Conservation (phyloP, 2,113 vertebrate genomes). For the Aegypius monachus region DNA sequence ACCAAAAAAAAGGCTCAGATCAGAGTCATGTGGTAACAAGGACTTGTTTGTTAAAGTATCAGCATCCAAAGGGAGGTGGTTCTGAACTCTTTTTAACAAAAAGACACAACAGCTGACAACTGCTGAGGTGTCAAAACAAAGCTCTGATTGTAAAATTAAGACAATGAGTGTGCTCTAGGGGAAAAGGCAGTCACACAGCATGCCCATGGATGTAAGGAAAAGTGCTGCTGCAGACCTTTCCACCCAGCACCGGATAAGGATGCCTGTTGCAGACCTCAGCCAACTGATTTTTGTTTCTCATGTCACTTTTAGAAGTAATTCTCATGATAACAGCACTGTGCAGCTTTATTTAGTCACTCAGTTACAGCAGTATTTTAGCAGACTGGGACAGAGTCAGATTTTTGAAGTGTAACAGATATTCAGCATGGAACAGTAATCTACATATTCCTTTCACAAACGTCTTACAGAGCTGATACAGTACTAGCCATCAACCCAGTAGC, state of each 20-base stretch:
- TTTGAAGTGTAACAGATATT: conserved; percentile 72
- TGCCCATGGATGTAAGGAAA: not conserved
- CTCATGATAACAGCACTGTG: conserved; percentile 74
- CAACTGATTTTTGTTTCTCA: too few species aligned
- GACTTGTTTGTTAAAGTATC: not conserved
- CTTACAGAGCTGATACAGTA: conserved; percentile 78
- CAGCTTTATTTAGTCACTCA: conserved; percentile 82
- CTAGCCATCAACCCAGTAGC: conserved; percentile 74
- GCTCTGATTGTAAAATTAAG: conserved; percentile 53
- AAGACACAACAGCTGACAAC: conserved; percentile 66
- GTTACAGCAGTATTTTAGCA: conserved; percentile 78
- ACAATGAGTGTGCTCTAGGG: conserved; percentile 48
- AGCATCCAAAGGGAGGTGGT: conserved; percentile 17
- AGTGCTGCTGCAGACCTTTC: not conserved
- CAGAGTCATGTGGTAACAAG: conserved; percentile 31
- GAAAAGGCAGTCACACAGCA: not conserved
- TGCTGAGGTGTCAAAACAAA: conserved; percentile 69
- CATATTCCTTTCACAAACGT: conserved; percentile 73
- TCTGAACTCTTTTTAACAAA: not conserved
- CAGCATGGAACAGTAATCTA: conserved; percentile 74
- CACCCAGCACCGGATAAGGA: not conserved
- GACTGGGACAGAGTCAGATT: conserved; percentile 72
- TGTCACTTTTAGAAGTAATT: not conserved
- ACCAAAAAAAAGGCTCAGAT: not conserved
- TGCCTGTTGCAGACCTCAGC: not conserved